phyloP scores from a whole-genome alignment of 2,888 invertebrate genomes.

The Bibio marci region DNA sequence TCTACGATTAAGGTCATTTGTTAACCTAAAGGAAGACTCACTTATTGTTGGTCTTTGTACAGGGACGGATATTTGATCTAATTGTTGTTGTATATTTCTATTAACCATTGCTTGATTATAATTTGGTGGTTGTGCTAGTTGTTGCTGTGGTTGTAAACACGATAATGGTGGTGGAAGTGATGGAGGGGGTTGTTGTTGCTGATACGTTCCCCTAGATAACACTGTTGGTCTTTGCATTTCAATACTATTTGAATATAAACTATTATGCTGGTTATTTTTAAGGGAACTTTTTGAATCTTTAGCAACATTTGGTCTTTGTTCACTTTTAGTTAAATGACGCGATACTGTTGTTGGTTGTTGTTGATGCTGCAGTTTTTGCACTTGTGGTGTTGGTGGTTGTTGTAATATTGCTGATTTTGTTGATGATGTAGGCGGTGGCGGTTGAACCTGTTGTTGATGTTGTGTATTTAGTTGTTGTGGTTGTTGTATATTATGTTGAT shows the following conservation, averaged over 20 bases:
- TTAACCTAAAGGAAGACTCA: slow-evolving; percentile 11
- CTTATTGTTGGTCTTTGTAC: slow-evolving; percentile 1
- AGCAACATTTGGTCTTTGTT: too few species aligned
- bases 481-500: neutral
- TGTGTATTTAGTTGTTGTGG: slow-evolving; percentile 3
- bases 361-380: neutral
- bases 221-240: neutral
- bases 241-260: neutral
- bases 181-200: neutral
- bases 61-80: slow-evolving; percentile 5
- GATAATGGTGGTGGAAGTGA: neutral
- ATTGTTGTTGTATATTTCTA: slow-evolving; percentile 2
- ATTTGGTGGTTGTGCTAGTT: slow-evolving; percentile 11
- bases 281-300: too few species aligned
- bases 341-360: slow-evolving; percentile 3
- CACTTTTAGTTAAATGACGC: neutral
- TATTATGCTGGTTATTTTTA: neutral
- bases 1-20: slow-evolving; percentile 2
- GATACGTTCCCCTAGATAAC: neutral
- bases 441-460: neutral
- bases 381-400: neutral
- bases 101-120: slow-evolving; percentile 10
- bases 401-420: neutral
- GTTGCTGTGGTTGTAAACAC: slow-evolving; percentile 3
- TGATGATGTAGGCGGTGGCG: neutral